Evolutionary conservation across 2,113 vertebrate species (phyloP), one percentile per base, ranked within the genome.

Genomic region (Corythaeola cristata): DNA sequence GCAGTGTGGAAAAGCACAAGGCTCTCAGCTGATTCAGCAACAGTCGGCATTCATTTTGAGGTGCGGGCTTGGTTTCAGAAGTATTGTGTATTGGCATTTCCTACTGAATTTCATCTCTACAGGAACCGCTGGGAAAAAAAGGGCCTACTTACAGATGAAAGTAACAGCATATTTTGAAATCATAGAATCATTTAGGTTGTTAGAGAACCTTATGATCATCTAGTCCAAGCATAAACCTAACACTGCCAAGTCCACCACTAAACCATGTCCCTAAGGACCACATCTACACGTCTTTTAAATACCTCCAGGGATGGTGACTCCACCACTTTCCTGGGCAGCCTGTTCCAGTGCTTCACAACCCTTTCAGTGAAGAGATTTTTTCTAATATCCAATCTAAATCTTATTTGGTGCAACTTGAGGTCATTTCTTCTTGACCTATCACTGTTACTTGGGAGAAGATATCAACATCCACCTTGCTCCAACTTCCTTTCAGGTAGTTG

Each of bases 381-480:
- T 55, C 32, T 66, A 19, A 74, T 15, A 39, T 41, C 18, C 28
- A n/a, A 27, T 23, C 24, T 50, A 76, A 73, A 81, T 21, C 12
- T 76, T 11, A 11, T 15, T 27, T 63, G 20, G 44, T 3, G 1
- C 32, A 77, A 32, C 58, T 45, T 68, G 17, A 81, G 41, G 47
- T 26, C 11, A 5, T 67, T 44, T 55, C 26, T 18, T 73, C 59
- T 45, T 1, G 0, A 49, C 20, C 37, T 69, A 8, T 37, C 5
- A 1, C 24, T 64, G 9, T 11, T 37, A 62, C 30, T 23, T 49
- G 8, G 32, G n/a, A 35, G 37, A 87, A 67, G 7, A 35, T 27
- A 45, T 4, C 1, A 3, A 45, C 5, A 1, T 5, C 22, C 16
- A 27, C 14, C 22, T 60, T 2, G 0, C 32, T 74, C 24, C 35